phyloP scores from a whole-genome alignment of 2,797 vertebrate species.

The Peromyscus melanophrys region DNA sequence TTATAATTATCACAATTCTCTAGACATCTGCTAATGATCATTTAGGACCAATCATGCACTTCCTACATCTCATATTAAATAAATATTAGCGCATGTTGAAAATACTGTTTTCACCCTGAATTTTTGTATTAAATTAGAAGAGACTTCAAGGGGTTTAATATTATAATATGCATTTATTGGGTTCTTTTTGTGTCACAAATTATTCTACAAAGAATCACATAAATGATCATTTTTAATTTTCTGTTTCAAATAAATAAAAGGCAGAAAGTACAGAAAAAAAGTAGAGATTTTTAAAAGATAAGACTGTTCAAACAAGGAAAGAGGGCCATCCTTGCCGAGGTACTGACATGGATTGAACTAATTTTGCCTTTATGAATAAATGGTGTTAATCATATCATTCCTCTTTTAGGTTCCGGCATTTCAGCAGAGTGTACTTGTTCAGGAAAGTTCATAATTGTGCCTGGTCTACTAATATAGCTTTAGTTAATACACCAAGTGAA shows the following conservation, averaged over 20 bases:
- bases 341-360: neutral
- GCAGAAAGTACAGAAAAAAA: neutral
- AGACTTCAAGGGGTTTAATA: neutral
- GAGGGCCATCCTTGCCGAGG: neutral
- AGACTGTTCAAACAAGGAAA: neutral
- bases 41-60: neutral
- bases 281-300: neutral
- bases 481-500: neutral
- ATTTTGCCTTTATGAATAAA: neutral
- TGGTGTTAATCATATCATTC: neutral
- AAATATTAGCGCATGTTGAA: constrained; percentile 17
- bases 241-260: constrained; percentile 7
- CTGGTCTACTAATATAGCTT: neutral
- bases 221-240: neutral
- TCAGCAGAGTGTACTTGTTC: neutral
- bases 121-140: constrained; percentile 17
- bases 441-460: neutral
- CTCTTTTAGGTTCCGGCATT: neutral
- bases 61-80: neutral
- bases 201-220: neutral
- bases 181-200: neutral
- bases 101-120: neutral
- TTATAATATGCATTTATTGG: neutral
- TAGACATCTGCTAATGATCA: neutral
- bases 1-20: neutral